phyloP scores from a whole-genome alignment of 2,797 vertebrate species.

The Epinephelus awoara region DNA sequence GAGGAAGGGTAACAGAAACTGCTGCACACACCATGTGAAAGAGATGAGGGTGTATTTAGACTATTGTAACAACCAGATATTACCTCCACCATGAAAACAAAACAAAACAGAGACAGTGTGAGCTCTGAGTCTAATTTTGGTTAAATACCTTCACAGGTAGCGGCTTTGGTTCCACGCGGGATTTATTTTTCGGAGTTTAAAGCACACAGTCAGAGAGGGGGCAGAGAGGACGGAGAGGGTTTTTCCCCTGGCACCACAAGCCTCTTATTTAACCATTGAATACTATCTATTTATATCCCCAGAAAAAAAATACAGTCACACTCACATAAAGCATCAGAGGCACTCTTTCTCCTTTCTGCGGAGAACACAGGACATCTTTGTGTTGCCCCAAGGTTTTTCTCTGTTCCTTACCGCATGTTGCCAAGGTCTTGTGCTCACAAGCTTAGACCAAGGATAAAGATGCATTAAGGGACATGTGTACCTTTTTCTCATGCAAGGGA shows the following conservation, averaged over 20 bases:
- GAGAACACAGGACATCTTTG: constrained; percentile 75
- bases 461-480: constrained; percentile 50
- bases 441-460: constrained; percentile 65
- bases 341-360: constrained; percentile 57
- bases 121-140: constrained; percentile 29
- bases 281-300: constrained; percentile 72
- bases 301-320: constrained; percentile 64
- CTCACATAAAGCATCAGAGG: constrained; percentile 60
- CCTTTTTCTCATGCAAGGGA: constrained; percentile 40
- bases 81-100: not conserved
- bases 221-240: constrained; percentile 27
- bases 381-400: constrained; percentile 66
- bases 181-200: constrained; percentile 29
- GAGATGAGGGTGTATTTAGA: constrained; percentile 5
- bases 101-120: constrained; percentile 8
- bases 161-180: constrained; percentile 3
- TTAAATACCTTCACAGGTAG: constrained; percentile 36
- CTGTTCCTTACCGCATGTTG: constrained; percentile 42
- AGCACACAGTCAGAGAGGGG: constrained; percentile 15
- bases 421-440: constrained; percentile 61
- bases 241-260: constrained; percentile 56
- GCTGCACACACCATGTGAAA: constrained; percentile 26
- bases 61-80: constrained; percentile 14
- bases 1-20: constrained; percentile 9
- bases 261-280: constrained; percentile 70